Evolutionary conservation across 2,113 vertebrate species (phyloP).

Genomic region (Chaetura pelagica): DNA sequence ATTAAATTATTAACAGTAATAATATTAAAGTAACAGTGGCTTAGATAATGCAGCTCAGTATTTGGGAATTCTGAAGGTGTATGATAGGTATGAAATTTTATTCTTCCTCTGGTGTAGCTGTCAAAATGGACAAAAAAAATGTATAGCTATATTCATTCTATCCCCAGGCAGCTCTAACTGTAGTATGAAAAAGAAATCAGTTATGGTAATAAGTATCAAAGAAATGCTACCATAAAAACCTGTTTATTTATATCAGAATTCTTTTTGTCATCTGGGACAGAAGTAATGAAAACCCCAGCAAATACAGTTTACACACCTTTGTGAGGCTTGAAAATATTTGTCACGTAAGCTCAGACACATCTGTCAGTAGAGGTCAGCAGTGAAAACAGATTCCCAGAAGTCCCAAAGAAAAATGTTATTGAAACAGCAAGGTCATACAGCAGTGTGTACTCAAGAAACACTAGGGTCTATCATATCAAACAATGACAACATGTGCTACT

Average conservation of each 20-base stretch:
- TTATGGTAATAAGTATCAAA: slow-evolving; percentile 42
- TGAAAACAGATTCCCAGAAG: slow-evolving; percentile 50
- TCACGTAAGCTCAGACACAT: slow-evolving; percentile 25
- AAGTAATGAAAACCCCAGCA: slow-evolving; percentile 24
- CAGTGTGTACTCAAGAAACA: neutral
- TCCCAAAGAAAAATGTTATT: slow-evolving; percentile 36
- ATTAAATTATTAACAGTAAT: neutral
- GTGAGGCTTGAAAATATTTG: slow-evolving; percentile 25
- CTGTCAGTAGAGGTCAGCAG: slow-evolving; percentile 49
- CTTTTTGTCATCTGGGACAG: neutral
- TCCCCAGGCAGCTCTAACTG: neutral
- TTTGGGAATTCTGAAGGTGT: neutral
- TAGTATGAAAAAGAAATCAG: neutral
- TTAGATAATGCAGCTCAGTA: neutral
- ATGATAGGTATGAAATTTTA: neutral
- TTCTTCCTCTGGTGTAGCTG: neutral
- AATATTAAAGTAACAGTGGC: neutral
- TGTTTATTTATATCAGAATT: slow-evolving; percentile 45
- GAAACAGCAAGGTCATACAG: slow-evolving; percentile 40
- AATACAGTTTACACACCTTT: neutral
- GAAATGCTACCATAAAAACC: slow-evolving; percentile 25
- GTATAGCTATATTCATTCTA: neutral
- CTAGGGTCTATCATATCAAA: neutral
- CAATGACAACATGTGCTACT: neutral
- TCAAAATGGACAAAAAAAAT: slow-evolving; percentile 29